Percentiles rank a stretch among this genome's conserved stretches.
Conservation (phyloP, 2,797 vertebrate genomes). For the Phrynocephalus guinanensis region DNA sequence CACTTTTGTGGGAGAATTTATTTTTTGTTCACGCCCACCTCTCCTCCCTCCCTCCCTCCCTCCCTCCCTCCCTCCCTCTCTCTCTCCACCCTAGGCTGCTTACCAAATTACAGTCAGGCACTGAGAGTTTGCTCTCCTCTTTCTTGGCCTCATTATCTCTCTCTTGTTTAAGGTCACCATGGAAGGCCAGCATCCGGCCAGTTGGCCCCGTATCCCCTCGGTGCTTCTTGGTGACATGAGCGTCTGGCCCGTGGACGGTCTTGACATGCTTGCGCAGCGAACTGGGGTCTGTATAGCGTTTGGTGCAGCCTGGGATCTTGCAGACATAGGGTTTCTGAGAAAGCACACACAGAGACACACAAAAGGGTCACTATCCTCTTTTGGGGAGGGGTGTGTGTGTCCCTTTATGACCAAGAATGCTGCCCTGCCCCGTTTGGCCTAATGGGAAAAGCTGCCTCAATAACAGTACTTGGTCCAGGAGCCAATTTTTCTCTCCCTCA, state of each 20-base stretch:
- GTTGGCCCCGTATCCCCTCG: slow-evolving; percentile 87
- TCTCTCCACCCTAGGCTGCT: slow-evolving; percentile 51
- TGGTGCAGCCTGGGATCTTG: slow-evolving; percentile 97
- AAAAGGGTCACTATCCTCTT: fast-evolving
- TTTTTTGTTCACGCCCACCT: no score
- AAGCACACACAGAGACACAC: not conserved
- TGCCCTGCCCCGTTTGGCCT: not conserved
- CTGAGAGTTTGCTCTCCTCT: slow-evolving; percentile 89
- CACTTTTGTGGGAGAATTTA: not conserved
- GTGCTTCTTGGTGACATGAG: slow-evolving; percentile 97
- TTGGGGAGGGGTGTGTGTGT: fast-evolving
- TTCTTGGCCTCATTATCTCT: slow-evolving; percentile 83
- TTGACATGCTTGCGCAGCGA: slow-evolving; percentile 96
- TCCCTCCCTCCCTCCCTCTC: not conserved
- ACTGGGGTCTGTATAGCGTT: slow-evolving; percentile 97
- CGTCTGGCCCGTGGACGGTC: slow-evolving; percentile 95
- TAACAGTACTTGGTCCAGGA: no score
- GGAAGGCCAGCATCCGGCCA: slow-evolving; percentile 64
- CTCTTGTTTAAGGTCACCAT: slow-evolving; percentile 88
- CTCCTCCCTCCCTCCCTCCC: not conserved
- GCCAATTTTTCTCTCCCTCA: no score
- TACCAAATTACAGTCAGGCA: slow-evolving; percentile 88
- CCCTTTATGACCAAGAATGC: fast-evolving
- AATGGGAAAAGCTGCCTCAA: not conserved
- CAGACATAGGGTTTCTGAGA: slow-evolving; percentile 95